A percentile compares a stretch with the other conserved stretches of the same genome.
Conservation (phyloP, 1,140 invertebrate genomes). For the Oppia nitens region DNA sequence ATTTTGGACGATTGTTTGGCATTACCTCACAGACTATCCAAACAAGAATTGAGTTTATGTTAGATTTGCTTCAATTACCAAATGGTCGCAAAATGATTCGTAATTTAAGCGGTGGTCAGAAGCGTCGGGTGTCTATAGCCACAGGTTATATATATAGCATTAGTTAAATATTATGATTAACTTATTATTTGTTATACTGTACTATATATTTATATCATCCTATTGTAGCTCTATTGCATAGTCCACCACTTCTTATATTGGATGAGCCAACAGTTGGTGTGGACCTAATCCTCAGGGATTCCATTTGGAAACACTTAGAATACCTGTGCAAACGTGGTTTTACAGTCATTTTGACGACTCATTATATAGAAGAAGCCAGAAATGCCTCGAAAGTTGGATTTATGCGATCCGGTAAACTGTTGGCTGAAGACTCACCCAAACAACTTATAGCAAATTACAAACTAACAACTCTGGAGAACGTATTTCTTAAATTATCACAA, state of each 20-base stretch:
- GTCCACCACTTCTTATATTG: slow-evolving; percentile 82
- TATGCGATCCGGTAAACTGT: slow-evolving; percentile 28
- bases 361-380: slow-evolving; percentile 32
- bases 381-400: slow-evolving; percentile 28
- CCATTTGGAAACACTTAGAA: slow-evolving; percentile 74
- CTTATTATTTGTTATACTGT: too few relatives aligned
- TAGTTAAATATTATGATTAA: too few relatives aligned
- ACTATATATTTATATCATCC: too few relatives aligned
- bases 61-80: slow-evolving; percentile 73
- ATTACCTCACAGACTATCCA: slow-evolving; percentile 36
- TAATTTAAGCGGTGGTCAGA: slow-evolving; percentile 80
- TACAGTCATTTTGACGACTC: slow-evolving; percentile 32
- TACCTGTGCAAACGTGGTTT: slow-evolving; percentile 47
- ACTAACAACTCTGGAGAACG: slow-evolving; percentile 46
- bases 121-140: slow-evolving; percentile 73
- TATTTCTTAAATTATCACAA: slow-evolving; percentile 60
- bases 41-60: slow-evolving; percentile 30
- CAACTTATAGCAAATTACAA: slow-evolving; percentile 23
- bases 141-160: too few relatives aligned
- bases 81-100: slow-evolving; percentile 63
- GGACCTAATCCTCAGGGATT: slow-evolving; percentile 67
- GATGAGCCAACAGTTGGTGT: slow-evolving; percentile 92
- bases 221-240: slow-evolving; percentile 75
- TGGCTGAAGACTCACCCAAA: slow-evolving; percentile 27
- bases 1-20: slow-evolving; percentile 84